These are phyloP conservation scores for Aspidoscelis tigris DNA, from an alignment of 2,113 vertebrate genomes.

Conservation along the genomic window DNA sequence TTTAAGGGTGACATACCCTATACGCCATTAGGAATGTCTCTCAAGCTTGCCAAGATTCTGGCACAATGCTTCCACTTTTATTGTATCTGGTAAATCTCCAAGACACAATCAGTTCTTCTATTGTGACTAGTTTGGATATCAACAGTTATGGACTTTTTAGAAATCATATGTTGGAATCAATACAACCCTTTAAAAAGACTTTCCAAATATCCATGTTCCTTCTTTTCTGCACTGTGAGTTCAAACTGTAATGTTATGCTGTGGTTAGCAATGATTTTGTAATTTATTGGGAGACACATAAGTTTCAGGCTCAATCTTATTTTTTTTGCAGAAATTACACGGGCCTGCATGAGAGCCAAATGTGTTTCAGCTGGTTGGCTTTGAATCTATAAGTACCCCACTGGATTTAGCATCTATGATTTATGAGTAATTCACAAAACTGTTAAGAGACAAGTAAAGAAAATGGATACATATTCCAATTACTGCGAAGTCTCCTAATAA, in stretches of 20 bases:
- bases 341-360: background rate
- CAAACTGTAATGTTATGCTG: background rate
- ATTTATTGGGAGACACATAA: background rate
- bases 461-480: slow-evolving; percentile 52
- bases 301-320: background rate
- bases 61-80: too few species aligned
- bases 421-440: slow-evolving; percentile 50
- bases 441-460: slow-evolving; percentile 51
- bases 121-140: background rate
- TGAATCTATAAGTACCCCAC: slow-evolving; percentile 26
- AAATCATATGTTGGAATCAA: background rate
- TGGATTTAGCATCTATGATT: slow-evolving; percentile 41
- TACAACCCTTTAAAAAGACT: background rate
- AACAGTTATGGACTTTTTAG: background rate
- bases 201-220: background rate
- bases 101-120: background rate
- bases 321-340: slow-evolving; percentile 1
- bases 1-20: too few species aligned
- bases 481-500: slow-evolving; percentile 64
- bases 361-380: background rate
- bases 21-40: too few species aligned
- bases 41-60: too few species aligned
- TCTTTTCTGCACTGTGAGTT: background rate
- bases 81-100: too few species aligned
- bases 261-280: slow-evolving; percentile 2